Evolutionary conservation across 1,140 invertebrate genomes (phyloP).

Genomic region (Drosophila lini): DNA sequence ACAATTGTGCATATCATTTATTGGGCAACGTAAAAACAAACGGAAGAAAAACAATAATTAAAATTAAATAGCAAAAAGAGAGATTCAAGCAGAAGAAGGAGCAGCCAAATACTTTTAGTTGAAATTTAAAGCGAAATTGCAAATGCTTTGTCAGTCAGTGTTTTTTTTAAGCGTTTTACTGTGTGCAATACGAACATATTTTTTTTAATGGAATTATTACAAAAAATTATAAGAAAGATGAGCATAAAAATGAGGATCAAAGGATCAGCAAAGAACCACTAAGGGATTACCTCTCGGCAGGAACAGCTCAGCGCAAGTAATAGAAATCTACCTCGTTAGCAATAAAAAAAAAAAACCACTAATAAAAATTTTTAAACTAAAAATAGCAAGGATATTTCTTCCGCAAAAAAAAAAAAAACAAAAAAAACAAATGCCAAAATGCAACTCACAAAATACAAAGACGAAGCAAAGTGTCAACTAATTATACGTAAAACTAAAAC

Average conservation of each 20-base stretch:
- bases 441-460: conserved; percentile 19
- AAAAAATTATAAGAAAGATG: background rate
- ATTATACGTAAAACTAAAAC: conserved; percentile 77
- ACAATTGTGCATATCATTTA: conserved; percentile 78
- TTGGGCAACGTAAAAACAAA: conserved; percentile 37
- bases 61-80: conserved; percentile 72
- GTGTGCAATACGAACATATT: conserved; percentile 65
- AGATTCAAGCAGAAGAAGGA: conserved; percentile 48
- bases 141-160: conserved; percentile 8
- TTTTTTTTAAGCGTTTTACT: conserved; percentile 38
- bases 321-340: conserved; percentile 71
- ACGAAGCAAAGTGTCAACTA: conserved; percentile 62
- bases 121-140: conserved; percentile 49
- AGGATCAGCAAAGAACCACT: conserved; percentile 4
- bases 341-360: conserved; percentile 32
- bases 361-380: background rate
- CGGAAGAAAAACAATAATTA: conserved; percentile 72
- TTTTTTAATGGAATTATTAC: conserved; percentile 37
- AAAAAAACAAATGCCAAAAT: conserved; percentile 10
- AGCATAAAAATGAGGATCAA: background rate
- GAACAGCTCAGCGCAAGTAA: conserved; percentile 39
- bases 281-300: conserved; percentile 63
- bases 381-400: conserved; percentile 12
- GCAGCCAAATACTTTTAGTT: conserved; percentile 80
- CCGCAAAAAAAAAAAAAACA: conserved; percentile 12